phyloP scores from a whole-genome alignment of 2,888 invertebrate genomes.

The Scaptomyza tumidula region DNA sequence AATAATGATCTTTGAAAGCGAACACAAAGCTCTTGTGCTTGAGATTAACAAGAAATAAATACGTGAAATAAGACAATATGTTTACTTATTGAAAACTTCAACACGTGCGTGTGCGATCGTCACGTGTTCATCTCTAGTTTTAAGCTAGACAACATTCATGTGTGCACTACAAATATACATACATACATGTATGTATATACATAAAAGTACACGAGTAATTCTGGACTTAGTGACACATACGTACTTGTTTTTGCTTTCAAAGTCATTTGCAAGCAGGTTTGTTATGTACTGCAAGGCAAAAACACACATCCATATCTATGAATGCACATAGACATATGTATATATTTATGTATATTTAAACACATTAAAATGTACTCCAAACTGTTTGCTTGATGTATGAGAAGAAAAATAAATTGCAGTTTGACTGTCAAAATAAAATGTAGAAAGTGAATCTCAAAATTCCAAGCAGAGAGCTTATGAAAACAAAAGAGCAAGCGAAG shows the following conservation, averaged over 20 bases:
- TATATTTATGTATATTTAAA: neutral
- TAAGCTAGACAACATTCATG: constrained; percentile 33
- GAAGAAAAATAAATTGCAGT: constrained; percentile 3
- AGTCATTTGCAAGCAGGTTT: constrained; percentile 48
- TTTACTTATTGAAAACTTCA: neutral
- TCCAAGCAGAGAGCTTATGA: constrained; percentile 29
- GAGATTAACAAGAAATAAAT: no score
- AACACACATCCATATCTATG: neutral
- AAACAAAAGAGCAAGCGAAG: constrained; percentile 21
- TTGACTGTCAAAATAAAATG: constrained; percentile 4
- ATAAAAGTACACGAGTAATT: neutral
- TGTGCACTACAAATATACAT: no score
- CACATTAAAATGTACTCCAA: constrained; percentile 7
- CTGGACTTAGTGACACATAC: constrained; percentile 7
- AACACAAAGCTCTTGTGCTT: no score
- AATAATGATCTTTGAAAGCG: no score
- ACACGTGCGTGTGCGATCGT: constrained; percentile 8
- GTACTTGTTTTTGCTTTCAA: constrained; percentile 42
- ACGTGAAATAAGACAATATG: no score
- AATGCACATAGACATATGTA: neutral
- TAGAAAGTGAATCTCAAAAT: constrained; percentile 53
- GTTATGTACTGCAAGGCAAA: neutral
- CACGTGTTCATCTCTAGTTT: constrained; percentile 47
- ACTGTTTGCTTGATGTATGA: neutral
- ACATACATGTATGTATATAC: constrained; percentile 11